Conservation (phyloP, 2,797 vertebrate genomes). For the Hypotaenidia philippensis region DNA sequence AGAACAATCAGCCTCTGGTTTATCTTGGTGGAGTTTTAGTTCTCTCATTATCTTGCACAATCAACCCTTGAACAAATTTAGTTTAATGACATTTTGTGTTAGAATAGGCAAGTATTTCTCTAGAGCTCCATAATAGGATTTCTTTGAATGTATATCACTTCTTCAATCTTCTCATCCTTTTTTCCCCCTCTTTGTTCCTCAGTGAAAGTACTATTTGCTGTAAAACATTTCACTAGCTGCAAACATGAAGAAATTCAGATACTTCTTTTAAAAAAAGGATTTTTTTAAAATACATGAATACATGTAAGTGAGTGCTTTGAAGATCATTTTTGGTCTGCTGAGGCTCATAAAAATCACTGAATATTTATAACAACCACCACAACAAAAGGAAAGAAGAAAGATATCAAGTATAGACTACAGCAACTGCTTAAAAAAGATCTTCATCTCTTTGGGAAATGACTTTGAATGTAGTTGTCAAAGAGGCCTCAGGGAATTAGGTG, state of each 20-base stretch:
- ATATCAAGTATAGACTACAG: neutral
- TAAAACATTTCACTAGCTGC: neutral
- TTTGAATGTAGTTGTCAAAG: slow-evolving; percentile 18
- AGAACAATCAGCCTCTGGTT: neutral
- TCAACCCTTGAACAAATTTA: neutral
- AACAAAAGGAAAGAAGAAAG: slow-evolving; percentile 1
- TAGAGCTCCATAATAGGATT: neutral
- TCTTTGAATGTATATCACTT: neutral
- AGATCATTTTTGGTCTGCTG: slow-evolving; percentile 13
- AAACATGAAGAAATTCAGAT: neutral
- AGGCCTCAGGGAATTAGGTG: neutral
- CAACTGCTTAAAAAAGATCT: neutral
- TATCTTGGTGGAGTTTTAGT: neutral
- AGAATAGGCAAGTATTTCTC: neutral
- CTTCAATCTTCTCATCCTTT: neutral
- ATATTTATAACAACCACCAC: slow-evolving; percentile 29
- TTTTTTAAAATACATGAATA: neutral
- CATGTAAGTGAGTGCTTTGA: neutral
- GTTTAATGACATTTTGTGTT: neutral
- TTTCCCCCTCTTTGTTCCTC: neutral
- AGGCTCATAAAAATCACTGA: slow-evolving; percentile 23
- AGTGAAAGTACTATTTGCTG: neutral
- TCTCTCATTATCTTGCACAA: neutral
- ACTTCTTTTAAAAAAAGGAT: neutral
- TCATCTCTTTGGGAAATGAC: neutral